A percentile compares a stretch with the other conserved stretches of the same genome.
Conservation (phyloP, 37 sponge, comb jelly and placozoan species). For the Halisarca cf. caerulea region DNA sequence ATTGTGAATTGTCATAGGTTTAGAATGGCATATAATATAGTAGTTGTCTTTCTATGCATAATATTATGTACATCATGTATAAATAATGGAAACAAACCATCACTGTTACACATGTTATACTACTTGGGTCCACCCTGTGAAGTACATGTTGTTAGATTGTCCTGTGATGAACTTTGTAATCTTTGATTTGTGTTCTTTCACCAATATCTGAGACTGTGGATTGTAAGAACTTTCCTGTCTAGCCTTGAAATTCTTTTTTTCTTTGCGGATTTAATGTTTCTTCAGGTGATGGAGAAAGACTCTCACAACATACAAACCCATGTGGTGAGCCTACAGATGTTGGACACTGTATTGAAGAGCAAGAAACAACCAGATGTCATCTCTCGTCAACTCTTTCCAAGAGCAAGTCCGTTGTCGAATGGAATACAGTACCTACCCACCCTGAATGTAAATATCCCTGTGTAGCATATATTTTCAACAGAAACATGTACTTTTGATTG, state of each 20-base stretch:
- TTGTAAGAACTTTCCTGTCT: not conserved
- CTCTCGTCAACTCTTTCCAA: not conserved
- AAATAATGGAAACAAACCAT: no score
- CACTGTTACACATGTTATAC: no score
- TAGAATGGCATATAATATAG: no score
- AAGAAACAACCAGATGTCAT: not conserved
- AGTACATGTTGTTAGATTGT: not conserved
- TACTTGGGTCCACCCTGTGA: not conserved
- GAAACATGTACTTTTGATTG: no score
- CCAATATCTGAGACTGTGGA: no score
- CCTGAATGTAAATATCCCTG: no score
- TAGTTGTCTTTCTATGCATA: no score
- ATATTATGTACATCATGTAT: no score
- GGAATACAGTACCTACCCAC: no score
- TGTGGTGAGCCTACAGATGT: conserved; percentile 54
- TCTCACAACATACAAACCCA: conserved; percentile 84
- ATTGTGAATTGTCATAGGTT: not conserved
- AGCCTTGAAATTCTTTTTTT: not conserved
- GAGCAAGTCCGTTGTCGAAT: no score
- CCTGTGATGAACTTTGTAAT: not conserved
- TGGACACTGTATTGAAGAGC: conserved; percentile 27
- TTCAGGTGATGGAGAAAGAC: conserved; percentile 58
- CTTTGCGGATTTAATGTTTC: not conserved
- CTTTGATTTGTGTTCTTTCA: no score
- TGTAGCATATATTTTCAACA: no score